These are phyloP conservation scores for Gallinago undulata DNA, from an alignment of 2,113 vertebrate genomes.

Conservation along the genomic window DNA sequence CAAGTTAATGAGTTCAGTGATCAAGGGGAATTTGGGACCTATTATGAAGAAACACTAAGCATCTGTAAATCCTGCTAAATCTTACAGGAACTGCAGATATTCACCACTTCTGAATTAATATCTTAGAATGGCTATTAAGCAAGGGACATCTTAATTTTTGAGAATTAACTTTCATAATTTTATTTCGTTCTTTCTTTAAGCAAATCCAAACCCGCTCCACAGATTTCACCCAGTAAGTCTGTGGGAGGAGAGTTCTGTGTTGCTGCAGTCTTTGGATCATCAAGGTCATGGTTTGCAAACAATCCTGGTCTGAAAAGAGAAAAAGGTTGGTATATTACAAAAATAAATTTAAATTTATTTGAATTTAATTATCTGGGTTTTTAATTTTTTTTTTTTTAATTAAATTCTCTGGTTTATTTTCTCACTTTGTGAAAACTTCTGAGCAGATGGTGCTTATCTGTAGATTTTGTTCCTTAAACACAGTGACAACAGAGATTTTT, in stretches of 20 bases:
- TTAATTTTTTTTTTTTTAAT: no score
- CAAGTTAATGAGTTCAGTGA: background rate
- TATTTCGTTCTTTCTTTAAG: conserved; percentile 76
- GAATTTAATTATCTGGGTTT: no score
- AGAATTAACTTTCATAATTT: background rate
- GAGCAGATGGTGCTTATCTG: background rate
- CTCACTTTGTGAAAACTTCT: background rate
- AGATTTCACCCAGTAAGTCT: conserved; percentile 98
- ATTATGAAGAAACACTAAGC: background rate
- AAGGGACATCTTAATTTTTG: background rate
- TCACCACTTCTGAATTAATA: background rate
- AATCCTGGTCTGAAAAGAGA: conserved; percentile 94
- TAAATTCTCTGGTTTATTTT: background rate
- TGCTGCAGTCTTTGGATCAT: conserved; percentile 89
- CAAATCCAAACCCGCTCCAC: conserved; percentile 94
- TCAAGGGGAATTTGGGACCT: background rate
- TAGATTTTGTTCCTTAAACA: background rate
- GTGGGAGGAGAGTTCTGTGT: conserved; percentile 95
- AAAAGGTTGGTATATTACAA: conserved; percentile 83
- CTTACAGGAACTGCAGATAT: background rate
- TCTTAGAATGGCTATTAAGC: background rate
- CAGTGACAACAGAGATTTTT: background rate
- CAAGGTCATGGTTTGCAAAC: conserved; percentile 95
- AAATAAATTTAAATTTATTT: background rate
- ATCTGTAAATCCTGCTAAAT: background rate